Evolutionary conservation across 2,797 vertebrate genomes (phyloP).

Genomic region (Hipposideros larvatus): DNA sequence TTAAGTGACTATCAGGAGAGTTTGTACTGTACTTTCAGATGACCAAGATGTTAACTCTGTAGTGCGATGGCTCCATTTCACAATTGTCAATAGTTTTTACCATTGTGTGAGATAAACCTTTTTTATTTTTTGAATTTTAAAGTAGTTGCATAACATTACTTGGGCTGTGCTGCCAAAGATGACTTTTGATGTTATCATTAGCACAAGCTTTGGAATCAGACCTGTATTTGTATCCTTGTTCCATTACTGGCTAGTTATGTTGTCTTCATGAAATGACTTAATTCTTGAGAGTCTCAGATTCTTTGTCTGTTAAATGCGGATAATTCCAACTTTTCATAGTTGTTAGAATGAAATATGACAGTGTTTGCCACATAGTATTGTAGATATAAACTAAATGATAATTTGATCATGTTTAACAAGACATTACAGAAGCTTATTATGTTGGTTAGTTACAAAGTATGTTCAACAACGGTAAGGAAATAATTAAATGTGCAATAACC

Average conservation of each 20-base stretch:
- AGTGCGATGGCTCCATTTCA: neutral
- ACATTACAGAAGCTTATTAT: constrained; percentile 71
- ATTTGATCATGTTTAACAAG: constrained; percentile 58
- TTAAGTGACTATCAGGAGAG: neutral
- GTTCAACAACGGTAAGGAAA: constrained; percentile 68
- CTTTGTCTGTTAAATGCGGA: constrained; percentile 23
- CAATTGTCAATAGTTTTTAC: neutral
- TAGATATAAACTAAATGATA: neutral
- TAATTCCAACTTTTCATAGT: neutral
- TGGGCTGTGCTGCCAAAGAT: neutral
- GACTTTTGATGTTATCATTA: constrained; percentile 5
- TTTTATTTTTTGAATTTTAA: neutral
- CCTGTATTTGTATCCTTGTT: neutral
- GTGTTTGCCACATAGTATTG: neutral
- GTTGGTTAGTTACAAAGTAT: constrained; percentile 77
- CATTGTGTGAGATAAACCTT: neutral
- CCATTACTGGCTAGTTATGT: constrained; percentile 6
- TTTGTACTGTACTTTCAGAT: neutral
- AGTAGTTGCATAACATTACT: constrained; percentile 40
- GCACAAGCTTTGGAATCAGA: neutral
- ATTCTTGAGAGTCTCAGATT: neutral
- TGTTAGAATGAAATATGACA: constrained; percentile 26
- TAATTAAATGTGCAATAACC: constrained; percentile 81
- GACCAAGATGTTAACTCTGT: neutral
- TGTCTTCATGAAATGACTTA: constrained; percentile 16